Base-by-base conservation (phyloP, 2,113 vertebrate genomes). In the Sylvietta virens region DNA sequence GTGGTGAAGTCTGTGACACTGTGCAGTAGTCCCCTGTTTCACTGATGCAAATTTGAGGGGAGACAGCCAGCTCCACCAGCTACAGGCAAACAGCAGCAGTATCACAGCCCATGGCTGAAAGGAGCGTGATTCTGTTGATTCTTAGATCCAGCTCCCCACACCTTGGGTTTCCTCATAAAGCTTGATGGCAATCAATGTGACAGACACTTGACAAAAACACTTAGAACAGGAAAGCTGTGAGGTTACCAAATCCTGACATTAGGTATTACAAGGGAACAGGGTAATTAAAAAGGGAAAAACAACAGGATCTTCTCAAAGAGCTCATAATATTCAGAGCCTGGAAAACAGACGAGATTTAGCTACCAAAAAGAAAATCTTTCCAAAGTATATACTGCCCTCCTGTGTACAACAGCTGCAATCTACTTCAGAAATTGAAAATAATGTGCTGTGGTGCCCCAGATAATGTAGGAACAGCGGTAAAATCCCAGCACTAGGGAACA, bases 331-430 rank as follows among this genome's bases (percentile, higher is more conserved):
- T 42, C 51, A 69, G 70, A 67, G 33, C 40, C 47, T 57, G n/a
- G 67, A 88, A 90, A 94, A 85, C 0, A 33, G 16, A 26, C 6
- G 3, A 84, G 10, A 13, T 37, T 45, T 4, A 12, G 40, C 40
- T 44, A n/a, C 13, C 6, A 77, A 65, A n/a, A 45, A 39, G 39
- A 51, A 79, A 76, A 5, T 39, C 64, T 95, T 94, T 45, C 40
- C 80, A 9, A 91, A 87, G 69, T 42, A 50, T 40, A 83, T 88
- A 88, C 97, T 98, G 97, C 96, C 97, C 97, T 96, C 98, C 13
- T 60, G 97, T 65, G 98, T 91, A 84, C 78, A 40, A 28, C 10
- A 79, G 40, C 6, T 79, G 33, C 37, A 61, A 82, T 6, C 28
- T 39, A 18, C 17, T 83, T 51, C 13, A 60, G 79, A 87, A 79